These are phyloP conservation scores for Peromyscus nudipes DNA, from an alignment of 2,797 vertebrate genomes.

Conservation along the genomic window DNA sequence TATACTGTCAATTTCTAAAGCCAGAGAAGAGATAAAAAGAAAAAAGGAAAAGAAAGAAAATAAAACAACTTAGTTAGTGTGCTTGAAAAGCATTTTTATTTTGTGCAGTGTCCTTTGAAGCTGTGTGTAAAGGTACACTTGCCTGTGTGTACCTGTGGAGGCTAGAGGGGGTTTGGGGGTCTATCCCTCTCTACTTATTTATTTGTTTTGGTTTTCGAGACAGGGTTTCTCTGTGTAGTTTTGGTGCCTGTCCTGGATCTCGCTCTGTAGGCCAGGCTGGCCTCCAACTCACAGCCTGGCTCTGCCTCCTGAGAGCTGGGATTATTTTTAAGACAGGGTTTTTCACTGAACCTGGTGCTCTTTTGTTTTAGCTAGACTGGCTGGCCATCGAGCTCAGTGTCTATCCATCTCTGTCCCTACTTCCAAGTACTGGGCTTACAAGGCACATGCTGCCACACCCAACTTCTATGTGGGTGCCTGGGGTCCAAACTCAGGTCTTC, in stretches of 20 bases:
- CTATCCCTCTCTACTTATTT: not conserved
- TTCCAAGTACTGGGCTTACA: not conserved
- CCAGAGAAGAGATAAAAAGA: conserved; percentile 19
- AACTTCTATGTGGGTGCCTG: not conserved
- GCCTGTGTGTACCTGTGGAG: not conserved
- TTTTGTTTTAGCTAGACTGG: not conserved
- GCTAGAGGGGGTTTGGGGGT: not conserved
- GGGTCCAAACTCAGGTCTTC: not conserved
- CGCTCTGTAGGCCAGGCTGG: too few relatives aligned
- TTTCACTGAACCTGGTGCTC: not conserved
- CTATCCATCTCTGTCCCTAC: not conserved
- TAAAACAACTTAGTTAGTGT: not conserved
- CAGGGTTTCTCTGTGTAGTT: too few relatives aligned
- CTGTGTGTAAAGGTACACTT: not conserved
- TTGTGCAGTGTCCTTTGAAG: conserved; percentile 39
- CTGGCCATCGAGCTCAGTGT: not conserved
- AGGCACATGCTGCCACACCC: not conserved
- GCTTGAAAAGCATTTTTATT: conserved; percentile 13
- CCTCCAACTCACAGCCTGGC: too few relatives aligned
- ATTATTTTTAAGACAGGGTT: not conserved
- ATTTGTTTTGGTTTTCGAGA: too few relatives aligned
- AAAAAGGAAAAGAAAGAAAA: not conserved
- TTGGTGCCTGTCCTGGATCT: too few relatives aligned
- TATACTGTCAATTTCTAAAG: conserved; percentile 64
- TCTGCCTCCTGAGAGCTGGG: too few relatives aligned